Base-by-base conservation (phyloP, 2,797 vertebrate genomes). In the Falco concolor region DNA sequence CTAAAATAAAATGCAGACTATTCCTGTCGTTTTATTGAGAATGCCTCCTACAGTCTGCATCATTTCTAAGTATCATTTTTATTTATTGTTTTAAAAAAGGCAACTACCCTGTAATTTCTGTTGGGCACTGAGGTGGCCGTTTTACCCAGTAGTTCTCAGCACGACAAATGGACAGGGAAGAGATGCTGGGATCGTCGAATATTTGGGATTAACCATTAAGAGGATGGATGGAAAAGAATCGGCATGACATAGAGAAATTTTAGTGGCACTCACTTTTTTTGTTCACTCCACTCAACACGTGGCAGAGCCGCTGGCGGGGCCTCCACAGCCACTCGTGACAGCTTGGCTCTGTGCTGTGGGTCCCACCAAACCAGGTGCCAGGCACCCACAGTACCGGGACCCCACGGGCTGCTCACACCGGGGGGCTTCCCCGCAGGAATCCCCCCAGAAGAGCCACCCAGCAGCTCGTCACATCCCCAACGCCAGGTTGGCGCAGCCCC, bases 1-100 rank as follows among this genome's bases (percentile, higher is more conserved):
- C 73, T 70, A 59, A 94, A 95, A 94, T 93, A 94, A 95, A 89
- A 91, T 34, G 76, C 14, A 12, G 81, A 21, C 90, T 67, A 87
- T 79, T 96, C 73, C 78, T 92, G 86, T 91, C 87, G 82, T 74
- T 95, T 89, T 88, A 93, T 47, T 16, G 44, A 57, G 47, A 5
- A 87, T 49, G 32, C 47, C 77, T 97, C 57, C 84, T 57, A 42
- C 57, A 20, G 36, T 25, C 59, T n/a, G 20, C 56, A 61, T 25
- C 65, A 95, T 84, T 92, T 94, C 49, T 60, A 52, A 59, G 65
- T 36, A 45, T 23, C 19, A 17, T 5, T 44, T 90, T 93, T 15
- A 34, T 70, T 75, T 64, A 13, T n/a, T 27, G 61, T n/a, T 56
- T 8, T 5, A 21, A 38, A 22, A 82, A 69, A 52, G 38, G 24